Percentiles rank a stretch among this genome's conserved stretches.
Evolutionary conservation across 1,140 invertebrate species (phyloP).

Genomic region (Phymorhynchus buccinoides): DNA sequence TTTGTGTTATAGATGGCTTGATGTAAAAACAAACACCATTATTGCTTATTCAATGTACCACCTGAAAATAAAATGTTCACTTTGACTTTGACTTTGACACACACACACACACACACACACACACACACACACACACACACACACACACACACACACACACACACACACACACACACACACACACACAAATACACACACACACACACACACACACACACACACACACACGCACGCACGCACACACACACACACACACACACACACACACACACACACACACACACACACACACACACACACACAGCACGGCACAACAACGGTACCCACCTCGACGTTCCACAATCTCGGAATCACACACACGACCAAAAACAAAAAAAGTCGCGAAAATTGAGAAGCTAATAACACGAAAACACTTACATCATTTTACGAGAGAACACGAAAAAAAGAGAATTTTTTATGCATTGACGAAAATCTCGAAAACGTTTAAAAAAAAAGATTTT

Average conservation of each 20-base stretch:
- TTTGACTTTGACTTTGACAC: too few species aligned
- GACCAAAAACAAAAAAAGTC: background rate
- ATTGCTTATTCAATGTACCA: too few species aligned
- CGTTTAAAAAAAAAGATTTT: too few species aligned
- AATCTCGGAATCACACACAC: background rate
- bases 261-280: background rate
- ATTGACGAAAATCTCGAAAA: too few species aligned
- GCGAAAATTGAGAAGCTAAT: background rate
- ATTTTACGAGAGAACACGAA: too few species aligned
- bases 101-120: background rate
- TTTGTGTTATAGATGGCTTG: too few species aligned
- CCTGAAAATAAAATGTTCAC: too few species aligned
- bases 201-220: background rate
- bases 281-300: conserved; percentile 17
- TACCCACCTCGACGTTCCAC: too few species aligned
- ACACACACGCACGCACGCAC: background rate
- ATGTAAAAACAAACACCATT: too few species aligned
- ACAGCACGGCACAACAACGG: too few species aligned
- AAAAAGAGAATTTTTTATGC: too few species aligned
- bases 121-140: background rate
- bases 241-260: background rate
- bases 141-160: background rate
- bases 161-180: background rate
- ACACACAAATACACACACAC: too few species aligned
- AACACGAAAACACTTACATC: background rate